Conservation (phyloP, 1,140 invertebrate genomes). For the Drosophila azteca region DNA sequence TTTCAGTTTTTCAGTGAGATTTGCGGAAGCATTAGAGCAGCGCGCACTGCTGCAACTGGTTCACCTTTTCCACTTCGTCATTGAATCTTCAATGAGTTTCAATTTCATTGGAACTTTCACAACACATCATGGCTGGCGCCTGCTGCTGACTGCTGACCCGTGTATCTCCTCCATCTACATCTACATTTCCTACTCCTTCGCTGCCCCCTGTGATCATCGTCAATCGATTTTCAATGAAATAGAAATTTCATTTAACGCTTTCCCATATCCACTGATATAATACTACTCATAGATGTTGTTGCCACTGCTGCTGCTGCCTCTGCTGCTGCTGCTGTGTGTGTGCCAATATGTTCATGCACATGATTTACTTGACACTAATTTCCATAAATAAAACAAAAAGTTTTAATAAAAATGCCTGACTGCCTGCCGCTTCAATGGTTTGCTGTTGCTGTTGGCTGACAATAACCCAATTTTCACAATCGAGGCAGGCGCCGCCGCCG, state of each 20-base stretch:
- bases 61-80: constrained; percentile 62
- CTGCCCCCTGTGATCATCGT: constrained; percentile 9
- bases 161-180: background rate
- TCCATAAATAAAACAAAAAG: constrained; percentile 78
- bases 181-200: background rate
- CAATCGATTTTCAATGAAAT: constrained; percentile 60
- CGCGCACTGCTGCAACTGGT: constrained; percentile 51
- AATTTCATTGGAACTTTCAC: constrained; percentile 52
- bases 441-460: constrained; percentile 42
- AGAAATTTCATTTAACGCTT: constrained; percentile 52
- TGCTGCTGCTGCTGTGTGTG: constrained; percentile 17
- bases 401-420: constrained; percentile 60
- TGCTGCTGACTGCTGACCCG: constrained; percentile 25
- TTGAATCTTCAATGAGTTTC: constrained; percentile 58
- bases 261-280: constrained; percentile 10
- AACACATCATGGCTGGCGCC: constrained; percentile 34
- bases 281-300: background rate
- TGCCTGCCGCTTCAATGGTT: constrained; percentile 43
- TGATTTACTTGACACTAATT: constrained; percentile 82
- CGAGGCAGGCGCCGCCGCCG: constrained; percentile 46
- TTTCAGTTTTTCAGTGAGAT: constrained; percentile 36
- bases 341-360: constrained; percentile 61
- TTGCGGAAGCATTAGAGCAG: constrained; percentile 53
- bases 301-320: constrained; percentile 10
- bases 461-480: constrained; percentile 79